Conservation (phyloP, 2,113 vertebrate species). For the Sisor rabdophorus region DNA sequence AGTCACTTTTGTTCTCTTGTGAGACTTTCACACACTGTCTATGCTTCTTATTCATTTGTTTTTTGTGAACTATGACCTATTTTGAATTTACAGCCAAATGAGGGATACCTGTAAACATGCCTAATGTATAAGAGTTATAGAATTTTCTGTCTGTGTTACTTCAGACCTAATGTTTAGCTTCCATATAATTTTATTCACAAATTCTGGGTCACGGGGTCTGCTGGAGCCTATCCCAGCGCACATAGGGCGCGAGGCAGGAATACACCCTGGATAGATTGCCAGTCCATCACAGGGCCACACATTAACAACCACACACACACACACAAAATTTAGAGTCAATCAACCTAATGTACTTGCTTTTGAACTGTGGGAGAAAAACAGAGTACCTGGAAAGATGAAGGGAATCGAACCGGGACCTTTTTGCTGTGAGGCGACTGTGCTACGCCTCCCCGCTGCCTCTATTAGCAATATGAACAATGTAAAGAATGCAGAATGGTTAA, state of each 20-base stretch:
- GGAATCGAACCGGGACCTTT: no score
- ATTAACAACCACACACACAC: no score
- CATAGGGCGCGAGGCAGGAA: no score
- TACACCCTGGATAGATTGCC: no score
- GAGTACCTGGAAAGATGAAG: no score
- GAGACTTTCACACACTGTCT: constrained; percentile 45
- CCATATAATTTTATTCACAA: constrained; percentile 15
- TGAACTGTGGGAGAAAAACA: no score
- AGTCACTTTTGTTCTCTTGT: constrained; percentile 48
- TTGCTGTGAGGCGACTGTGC: no score
- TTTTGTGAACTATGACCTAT: constrained; percentile 62
- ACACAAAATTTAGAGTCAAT: no score
- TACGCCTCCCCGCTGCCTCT: constrained; percentile 2
- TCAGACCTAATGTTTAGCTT: constrained; percentile 55
- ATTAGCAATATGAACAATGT: neutral
- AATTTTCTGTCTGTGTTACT: constrained; percentile 56
- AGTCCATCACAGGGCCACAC: no score
- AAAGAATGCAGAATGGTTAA: neutral
- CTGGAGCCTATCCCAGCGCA: no score
- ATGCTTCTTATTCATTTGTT: constrained; percentile 47
- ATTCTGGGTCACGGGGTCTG: no score
- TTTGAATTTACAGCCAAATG: constrained; percentile 48
- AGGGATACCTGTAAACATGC: constrained; percentile 55
- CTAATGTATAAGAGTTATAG: constrained; percentile 41
- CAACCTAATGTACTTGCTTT: no score